Base-by-base conservation (phyloP, 2,113 vertebrate species). In the Callopanchax toddi region DNA sequence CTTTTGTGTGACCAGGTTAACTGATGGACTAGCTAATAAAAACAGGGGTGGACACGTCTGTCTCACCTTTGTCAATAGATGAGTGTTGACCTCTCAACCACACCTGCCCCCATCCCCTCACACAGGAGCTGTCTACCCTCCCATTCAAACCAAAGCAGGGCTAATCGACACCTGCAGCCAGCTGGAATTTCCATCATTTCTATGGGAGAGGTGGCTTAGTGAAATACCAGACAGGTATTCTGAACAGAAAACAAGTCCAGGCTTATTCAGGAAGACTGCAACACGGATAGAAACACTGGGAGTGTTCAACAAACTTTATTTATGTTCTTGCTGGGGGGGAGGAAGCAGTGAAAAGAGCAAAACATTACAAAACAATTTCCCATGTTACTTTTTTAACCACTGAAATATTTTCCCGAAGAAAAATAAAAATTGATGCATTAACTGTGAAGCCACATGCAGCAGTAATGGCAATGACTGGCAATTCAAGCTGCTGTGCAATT, bases 161-260 rank as follows among this genome's bases (percentile, higher is more conserved):
- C 57, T 83, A 88, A 88, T 85, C 83, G 67, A 75, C 85, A 84
- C 83, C 84, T 73, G 44, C 42, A 74, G 71, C 71, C 70, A 44
- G 20, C 60, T 83, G 89, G 88, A 91, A 91, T 91, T 84, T 79
- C 46, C 76, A 59, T 70, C 36, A 59, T 67, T 81, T 87, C 77
- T 74, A 74, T 76, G 68, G 71, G 66, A 62, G 73, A 36, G 23
- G 34, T 67, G 65, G 52, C 70, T 78, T 61, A 63, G 65, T 44
- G 61, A 70, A 63, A 76, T 71, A 77, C 15, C 72, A 84, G 74
- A 48, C 74, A 88, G 75, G 79, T 85, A 85, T 82, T 75, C 71
- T 52, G 67, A 57, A 21, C 45, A 46, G 50, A 69, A 66, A 68
- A 78, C 87, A 87, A 85, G 89, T 54, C 85, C 79, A n/a, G 83